Conservation (phyloP, 2,113 vertebrate species). For the Morone chrysops region DNA sequence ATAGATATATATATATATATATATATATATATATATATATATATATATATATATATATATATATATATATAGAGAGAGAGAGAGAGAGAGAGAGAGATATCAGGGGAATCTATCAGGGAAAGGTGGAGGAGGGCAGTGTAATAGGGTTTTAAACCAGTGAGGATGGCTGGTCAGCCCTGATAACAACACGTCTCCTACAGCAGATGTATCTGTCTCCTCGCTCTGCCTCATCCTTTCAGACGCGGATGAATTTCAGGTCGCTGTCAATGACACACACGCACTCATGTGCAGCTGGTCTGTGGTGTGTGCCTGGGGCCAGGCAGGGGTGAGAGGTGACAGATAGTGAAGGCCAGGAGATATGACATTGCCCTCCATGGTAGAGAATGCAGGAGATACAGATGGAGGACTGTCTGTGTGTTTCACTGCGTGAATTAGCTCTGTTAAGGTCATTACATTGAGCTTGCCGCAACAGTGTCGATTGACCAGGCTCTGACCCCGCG, state of each 20-base stretch:
- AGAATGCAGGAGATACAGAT: conserved; percentile 41
- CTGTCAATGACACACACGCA: conserved; percentile 45
- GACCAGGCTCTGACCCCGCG: conserved; percentile 55
- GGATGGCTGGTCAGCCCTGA: conserved; percentile 58
- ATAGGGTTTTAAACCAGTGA: conserved; percentile 63
- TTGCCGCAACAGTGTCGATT: conserved; percentile 15
- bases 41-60: too few species aligned
- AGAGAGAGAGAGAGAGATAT: too few species aligned
- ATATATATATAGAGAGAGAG: background rate
- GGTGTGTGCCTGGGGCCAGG: conserved; percentile 19
- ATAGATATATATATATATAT: too few species aligned
- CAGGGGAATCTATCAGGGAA: background rate
- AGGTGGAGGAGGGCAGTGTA: conserved; percentile 37
- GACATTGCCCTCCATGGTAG: conserved; percentile 40
- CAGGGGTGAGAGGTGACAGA: conserved; percentile 65
- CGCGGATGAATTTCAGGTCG: conserved; percentile 61
- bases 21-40: background rate
- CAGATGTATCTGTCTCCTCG: conserved; percentile 62
- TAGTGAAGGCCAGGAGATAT: conserved; percentile 31
- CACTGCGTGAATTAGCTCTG: conserved; percentile 53
- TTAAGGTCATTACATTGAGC: conserved; percentile 51
- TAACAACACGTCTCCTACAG: conserved; percentile 51
- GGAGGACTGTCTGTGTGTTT: conserved; percentile 35
- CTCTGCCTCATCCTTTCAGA: conserved; percentile 63
- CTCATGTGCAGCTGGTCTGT: conserved; percentile 17